A percentile compares a stretch with the other conserved stretches of the same genome.
phyloP scores from a whole-genome alignment of 2,888 invertebrate species.

The Hydriomena furcata region DNA sequence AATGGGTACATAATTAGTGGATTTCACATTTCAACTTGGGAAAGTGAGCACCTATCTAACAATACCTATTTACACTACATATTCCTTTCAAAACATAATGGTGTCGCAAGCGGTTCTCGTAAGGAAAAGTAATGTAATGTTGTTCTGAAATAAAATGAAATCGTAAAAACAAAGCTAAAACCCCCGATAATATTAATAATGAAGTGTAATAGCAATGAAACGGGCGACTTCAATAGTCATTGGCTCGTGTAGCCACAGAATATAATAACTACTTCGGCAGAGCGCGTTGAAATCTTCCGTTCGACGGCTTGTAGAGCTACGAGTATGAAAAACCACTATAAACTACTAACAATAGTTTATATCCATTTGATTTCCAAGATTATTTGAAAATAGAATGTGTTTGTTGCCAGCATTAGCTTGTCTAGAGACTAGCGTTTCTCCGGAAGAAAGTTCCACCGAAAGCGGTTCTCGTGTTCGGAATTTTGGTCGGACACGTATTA shows the following conservation, averaged over 20 bases:
- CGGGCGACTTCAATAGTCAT: constrained; percentile 34
- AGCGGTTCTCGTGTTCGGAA: constrained; percentile 76
- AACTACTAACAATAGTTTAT: not conserved
- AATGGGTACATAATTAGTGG: too few species aligned
- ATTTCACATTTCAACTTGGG: too few species aligned
- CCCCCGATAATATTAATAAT: constrained; percentile 31
- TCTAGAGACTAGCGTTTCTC: constrained; percentile 14
- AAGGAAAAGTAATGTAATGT: not conserved
- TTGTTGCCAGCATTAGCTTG: not conserved
- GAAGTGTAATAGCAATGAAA: constrained; percentile 30
- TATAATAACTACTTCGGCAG: constrained; percentile 32
- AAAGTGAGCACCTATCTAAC: too few species aligned
- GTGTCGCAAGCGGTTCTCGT: not conserved
- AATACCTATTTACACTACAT: too few species aligned
- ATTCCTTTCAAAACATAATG: too few species aligned
- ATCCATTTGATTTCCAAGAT: not conserved
- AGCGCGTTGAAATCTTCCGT: constrained; percentile 79
- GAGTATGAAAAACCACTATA: constrained; percentile 30
- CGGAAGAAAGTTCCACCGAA: constrained; percentile 77
- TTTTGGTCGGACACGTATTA: constrained; percentile 74
- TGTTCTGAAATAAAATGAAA: not conserved
- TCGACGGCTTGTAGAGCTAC: constrained; percentile 51
- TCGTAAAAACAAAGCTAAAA: constrained; percentile 37
- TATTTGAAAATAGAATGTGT: not conserved
- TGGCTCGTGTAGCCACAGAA: constrained; percentile 28